Evolutionary conservation across 2,888 invertebrate species (phyloP).

Genomic region (Caenorhabditis doughertyi): DNA sequence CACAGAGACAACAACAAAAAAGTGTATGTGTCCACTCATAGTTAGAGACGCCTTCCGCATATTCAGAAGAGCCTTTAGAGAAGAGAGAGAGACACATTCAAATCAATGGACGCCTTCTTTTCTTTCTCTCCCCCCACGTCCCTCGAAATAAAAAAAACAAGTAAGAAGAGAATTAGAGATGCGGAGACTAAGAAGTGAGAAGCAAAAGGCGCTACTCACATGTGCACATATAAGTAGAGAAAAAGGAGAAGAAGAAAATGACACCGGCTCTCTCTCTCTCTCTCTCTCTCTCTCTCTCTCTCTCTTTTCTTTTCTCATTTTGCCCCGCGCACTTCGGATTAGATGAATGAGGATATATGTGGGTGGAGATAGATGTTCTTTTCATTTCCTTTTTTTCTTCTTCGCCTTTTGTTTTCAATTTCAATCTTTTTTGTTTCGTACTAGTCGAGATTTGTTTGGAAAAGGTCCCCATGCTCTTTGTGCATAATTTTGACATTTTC

Average conservation of each 20-base stretch:
- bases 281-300: background rate
- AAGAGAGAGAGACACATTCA: conserved; percentile 20
- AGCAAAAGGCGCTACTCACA: conserved; percentile 37
- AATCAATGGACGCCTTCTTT: conserved; percentile 44
- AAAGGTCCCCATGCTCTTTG: too few relatives aligned
- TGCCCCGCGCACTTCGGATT: background rate
- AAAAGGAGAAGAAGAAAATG: too few relatives aligned
- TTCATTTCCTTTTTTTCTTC: background rate
- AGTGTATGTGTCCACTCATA: conserved; percentile 11
- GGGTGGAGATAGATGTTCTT: background rate
- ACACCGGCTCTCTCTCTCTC: background rate
- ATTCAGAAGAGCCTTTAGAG: background rate
- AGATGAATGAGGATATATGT: background rate
- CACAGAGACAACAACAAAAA: conserved; percentile 11
- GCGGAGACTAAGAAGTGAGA: conserved; percentile 8
- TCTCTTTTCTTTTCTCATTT: background rate
- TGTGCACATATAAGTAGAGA: background rate
- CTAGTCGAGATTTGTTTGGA: too few relatives aligned
- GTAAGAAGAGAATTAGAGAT: background rate
- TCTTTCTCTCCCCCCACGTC: background rate
- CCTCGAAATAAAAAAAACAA: background rate
- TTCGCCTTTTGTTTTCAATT: background rate
- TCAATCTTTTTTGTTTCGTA: too few relatives aligned
- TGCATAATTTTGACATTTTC: too few relatives aligned
- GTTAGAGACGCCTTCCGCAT: conserved; percentile 8